Base-by-base conservation (phyloP, 2,113 vertebrate genomes). In the Numida meleagris region DNA sequence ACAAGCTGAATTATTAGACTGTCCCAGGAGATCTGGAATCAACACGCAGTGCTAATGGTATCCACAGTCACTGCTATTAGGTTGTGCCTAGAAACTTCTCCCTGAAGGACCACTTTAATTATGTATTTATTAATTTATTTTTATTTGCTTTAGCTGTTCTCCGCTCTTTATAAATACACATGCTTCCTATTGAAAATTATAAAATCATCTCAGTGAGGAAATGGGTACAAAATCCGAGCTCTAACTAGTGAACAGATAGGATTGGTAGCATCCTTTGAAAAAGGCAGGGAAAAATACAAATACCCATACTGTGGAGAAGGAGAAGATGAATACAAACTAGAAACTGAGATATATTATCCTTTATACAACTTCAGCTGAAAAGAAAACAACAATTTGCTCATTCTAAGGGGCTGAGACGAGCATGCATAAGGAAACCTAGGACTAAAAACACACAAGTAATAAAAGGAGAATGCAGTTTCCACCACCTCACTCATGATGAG, bases 71-170 rank as follows among this genome's bases (percentile, higher is more conserved):
- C 51, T 95, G 77, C 88, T 92, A 94, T 83, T 85, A 94, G 48
- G 70, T 87, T 93, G 82, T 24, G 81, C 84, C 67, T 85, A 61
- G 58, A 91, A 93, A 70, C 66, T 70, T 95, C 75, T 87, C 91
- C 84, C 89, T 76, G 73, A 92, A 95, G 81, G 43, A 89, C 79
- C 33, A 62, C 42, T 74, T 58, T 82, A 93, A 94, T 95, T 90
- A 86, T 76, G 40, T 70, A 87, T 93, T 92, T 83, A 90, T 94
- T 96, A 86, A 82, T 71, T 71, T 92, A 88, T 79, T 88, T 93
- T 82, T 85, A 79, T 92, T 94, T 85, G 45, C 18, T 89, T 92
- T 90, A 53, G 34, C 36, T 61, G 9, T 89, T 79, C 34, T 65
- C 23, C 16, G 29, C 18, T 86, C 29, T 55, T 82, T 16, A 82